phyloP scores from a whole-genome alignment of 2,113 vertebrate genomes.

The Sisor rabdophorus region DNA sequence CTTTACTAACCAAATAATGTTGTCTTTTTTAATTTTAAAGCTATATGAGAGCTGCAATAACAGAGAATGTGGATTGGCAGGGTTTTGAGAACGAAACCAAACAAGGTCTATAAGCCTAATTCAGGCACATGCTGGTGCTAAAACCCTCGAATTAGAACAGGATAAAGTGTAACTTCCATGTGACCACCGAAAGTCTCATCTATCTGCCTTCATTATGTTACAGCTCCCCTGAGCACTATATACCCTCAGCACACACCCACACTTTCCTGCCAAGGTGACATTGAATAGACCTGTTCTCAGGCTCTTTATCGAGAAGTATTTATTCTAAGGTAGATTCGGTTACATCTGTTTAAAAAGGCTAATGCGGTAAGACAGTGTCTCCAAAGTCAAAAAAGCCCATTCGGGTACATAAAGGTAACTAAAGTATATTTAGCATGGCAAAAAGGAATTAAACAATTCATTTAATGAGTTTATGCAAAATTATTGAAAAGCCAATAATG shows the following conservation, averaged over 20 bases:
- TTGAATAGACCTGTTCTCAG: conserved; percentile 19
- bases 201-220: conserved; percentile 16
- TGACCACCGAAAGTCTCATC: conserved; percentile 22
- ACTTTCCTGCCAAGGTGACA: conserved; percentile 25
- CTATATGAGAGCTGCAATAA: conserved; percentile 7
- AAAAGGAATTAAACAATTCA: not conserved
- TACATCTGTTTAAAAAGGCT: not conserved
- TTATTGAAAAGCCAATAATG: not conserved
- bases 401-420: not conserved
- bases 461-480: not conserved
- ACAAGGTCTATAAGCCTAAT: not conserved
- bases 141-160: conserved; percentile 12
- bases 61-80: not conserved
- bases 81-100: not conserved
- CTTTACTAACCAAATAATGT: conserved; percentile 4
- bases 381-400: not conserved
- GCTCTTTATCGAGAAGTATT: conserved; percentile 3
- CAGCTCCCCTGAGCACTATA: conserved; percentile 14
- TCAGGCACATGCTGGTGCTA: conserved; percentile 6
- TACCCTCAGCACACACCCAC: not conserved
- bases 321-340: not conserved
- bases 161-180: conserved; percentile 10
- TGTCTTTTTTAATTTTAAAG: not conserved
- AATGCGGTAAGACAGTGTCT: not conserved
- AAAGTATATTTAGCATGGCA: not conserved